Conservation (phyloP, 2,797 vertebrate species). For the Darevskia mixta region DNA sequence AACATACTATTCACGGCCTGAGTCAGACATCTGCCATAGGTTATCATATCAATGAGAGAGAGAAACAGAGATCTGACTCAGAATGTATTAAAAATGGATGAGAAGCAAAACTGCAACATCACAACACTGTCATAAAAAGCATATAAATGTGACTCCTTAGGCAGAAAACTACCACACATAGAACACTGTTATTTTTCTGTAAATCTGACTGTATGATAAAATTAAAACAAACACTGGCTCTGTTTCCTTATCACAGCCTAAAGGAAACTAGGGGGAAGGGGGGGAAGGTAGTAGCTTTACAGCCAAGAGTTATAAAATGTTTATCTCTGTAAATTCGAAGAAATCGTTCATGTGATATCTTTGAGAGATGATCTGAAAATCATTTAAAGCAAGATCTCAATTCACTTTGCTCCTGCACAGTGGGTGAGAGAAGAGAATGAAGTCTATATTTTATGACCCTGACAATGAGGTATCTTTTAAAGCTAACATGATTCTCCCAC, state of each 20-base stretch:
- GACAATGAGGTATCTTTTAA: conserved; percentile 39
- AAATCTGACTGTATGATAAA: conserved; percentile 19
- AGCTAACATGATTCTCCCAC: conserved; percentile 26
- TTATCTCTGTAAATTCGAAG: conserved; percentile 19
- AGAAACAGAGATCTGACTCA: not conserved
- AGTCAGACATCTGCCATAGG: not conserved
- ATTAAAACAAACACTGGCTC: conserved; percentile 37
- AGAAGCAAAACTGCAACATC: not conserved
- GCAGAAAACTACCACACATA: not conserved
- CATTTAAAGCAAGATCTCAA: conserved; percentile 45
- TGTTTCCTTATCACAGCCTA: conserved; percentile 37
- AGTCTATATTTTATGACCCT: conserved; percentile 46
- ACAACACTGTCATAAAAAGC: not conserved
- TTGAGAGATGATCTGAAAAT: conserved; percentile 53
- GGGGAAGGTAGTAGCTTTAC: conserved; percentile 3
- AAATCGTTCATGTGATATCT: conserved; percentile 28
- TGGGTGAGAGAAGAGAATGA: conserved; percentile 14
- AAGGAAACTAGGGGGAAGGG: conserved; percentile 16
- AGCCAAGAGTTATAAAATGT: not conserved
- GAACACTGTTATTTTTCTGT: not conserved
- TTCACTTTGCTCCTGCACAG: conserved; percentile 35
- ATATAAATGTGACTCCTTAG: not conserved
- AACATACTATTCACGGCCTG: not conserved
- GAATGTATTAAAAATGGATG: not conserved
- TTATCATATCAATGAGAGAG: not conserved